Evolutionary conservation across 2,888 invertebrate genomes (phyloP).

Genomic region (Synanthedon formicaeformis): DNA sequence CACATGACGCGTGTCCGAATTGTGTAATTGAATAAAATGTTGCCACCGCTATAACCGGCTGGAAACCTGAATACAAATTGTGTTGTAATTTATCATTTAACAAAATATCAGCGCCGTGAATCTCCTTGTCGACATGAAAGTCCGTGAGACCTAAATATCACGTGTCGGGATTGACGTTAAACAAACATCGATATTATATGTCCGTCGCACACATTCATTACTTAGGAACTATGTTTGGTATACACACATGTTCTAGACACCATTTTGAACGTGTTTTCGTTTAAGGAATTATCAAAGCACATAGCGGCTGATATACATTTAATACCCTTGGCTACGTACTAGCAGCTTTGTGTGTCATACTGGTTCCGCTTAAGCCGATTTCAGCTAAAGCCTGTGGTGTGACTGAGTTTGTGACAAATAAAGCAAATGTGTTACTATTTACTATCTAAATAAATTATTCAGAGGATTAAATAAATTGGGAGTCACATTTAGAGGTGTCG

Average conservation of each 20-base stretch:
- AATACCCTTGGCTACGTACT: no score
- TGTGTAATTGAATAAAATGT: constrained; percentile 20
- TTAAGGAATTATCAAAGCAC: no score
- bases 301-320: no score
- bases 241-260: not conserved
- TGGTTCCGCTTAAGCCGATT: no score
- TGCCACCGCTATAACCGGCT: constrained; percentile 4
- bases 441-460: no score
- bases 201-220: not conserved
- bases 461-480: no score
- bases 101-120: constrained; percentile 1
- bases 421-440: no score
- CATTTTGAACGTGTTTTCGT: no score
- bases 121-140: not conserved
- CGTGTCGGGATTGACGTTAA: constrained; percentile 10
- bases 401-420: no score
- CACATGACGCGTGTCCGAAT: constrained; percentile 19
- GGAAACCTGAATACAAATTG: constrained; percentile 8
- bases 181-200: constrained; percentile 4
- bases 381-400: no score
- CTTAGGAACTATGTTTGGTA: not conserved
- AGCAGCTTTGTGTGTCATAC: no score
- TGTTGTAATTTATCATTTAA: not conserved
- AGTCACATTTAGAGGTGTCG: no score
- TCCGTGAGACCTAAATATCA: constrained; percentile 4